Conservation (phyloP, 2,797 vertebrate species). For the Eurystomus glaucurus region DNA sequence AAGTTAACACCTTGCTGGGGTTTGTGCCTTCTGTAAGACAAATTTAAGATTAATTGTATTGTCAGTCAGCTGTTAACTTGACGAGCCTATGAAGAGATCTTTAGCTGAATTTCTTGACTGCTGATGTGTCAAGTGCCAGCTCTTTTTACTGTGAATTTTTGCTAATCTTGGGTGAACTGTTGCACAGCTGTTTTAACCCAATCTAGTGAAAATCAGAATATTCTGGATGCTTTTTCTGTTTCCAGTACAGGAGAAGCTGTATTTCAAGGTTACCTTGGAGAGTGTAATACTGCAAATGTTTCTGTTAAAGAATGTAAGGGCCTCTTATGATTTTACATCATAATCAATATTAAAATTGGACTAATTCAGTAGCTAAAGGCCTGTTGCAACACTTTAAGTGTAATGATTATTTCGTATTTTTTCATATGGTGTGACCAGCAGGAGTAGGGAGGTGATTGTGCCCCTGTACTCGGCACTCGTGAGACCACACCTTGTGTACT, state of each 20-base stretch:
- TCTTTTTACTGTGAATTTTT: neutral
- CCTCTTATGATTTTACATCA: neutral
- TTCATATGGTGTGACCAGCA: no score
- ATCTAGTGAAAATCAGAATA: neutral
- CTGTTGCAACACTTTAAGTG: neutral
- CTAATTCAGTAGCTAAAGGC: neutral
- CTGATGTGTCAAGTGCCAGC: neutral
- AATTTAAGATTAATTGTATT: neutral
- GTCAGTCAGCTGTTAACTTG: constrained; percentile 17
- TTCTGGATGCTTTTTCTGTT: neutral
- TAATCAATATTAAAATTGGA: neutral
- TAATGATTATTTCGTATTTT: neutral
- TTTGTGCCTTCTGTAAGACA: constrained; percentile 30
- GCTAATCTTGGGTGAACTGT: neutral
- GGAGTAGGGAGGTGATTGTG: no score
- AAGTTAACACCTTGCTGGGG: constrained; percentile 73
- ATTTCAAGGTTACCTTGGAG: neutral
- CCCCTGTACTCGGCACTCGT: no score
- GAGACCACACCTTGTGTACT: no score
- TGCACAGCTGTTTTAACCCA: neutral
- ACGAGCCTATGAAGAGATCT: neutral
- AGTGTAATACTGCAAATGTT: neutral
- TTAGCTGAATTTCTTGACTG: neutral
- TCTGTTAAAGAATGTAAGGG: neutral
- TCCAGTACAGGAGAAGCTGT: neutral